Conservation (phyloP, 2,888 invertebrate species). For the Ptilodon capucinus region DNA sequence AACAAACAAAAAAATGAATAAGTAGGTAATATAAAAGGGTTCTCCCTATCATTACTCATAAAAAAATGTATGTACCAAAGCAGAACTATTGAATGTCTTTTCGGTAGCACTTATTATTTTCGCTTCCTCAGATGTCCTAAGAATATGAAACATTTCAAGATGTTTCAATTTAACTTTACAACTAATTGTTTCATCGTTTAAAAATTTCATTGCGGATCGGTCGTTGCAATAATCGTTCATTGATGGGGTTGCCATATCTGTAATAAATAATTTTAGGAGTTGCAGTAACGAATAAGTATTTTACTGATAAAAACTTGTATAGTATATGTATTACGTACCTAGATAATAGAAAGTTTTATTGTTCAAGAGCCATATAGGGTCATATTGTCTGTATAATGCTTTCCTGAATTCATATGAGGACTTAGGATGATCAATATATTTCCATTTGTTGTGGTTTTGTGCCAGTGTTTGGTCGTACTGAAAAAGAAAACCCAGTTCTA, state of each 20-base stretch:
- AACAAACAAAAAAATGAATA: conserved; percentile 22
- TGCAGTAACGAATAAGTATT: too few relatives aligned
- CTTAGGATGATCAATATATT: conserved; percentile 4
- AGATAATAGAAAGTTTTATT: conserved; percentile 54
- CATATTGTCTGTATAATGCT: conserved; percentile 48
- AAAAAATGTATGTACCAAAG: conserved; percentile 45
- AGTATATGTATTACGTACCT: too few relatives aligned
- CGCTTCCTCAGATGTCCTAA: conserved; percentile 49
- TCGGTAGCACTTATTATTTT: conserved; percentile 56
- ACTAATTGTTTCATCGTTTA: conserved; percentile 51
- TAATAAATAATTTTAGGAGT: conserved; percentile 28
- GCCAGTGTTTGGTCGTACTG: conserved; percentile 29
- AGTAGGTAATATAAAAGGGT: too few relatives aligned
- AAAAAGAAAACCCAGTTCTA: conserved; percentile 35
- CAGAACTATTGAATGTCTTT: conserved; percentile 46
- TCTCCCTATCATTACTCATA: background rate
- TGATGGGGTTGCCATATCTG: conserved; percentile 59
- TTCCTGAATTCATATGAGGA: conserved; percentile 42
- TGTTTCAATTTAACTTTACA: conserved; percentile 63
- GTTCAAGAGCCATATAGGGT: conserved; percentile 61
- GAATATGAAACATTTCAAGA: conserved; percentile 63
- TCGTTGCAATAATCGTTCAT: conserved; percentile 62
- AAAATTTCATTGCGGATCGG: conserved; percentile 54
- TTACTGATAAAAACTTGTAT: too few relatives aligned
- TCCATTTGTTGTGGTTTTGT: conserved; percentile 22